phyloP scores from a whole-genome alignment of 2,888 invertebrate genomes.

The Rhamphomyia laevipes region DNA sequence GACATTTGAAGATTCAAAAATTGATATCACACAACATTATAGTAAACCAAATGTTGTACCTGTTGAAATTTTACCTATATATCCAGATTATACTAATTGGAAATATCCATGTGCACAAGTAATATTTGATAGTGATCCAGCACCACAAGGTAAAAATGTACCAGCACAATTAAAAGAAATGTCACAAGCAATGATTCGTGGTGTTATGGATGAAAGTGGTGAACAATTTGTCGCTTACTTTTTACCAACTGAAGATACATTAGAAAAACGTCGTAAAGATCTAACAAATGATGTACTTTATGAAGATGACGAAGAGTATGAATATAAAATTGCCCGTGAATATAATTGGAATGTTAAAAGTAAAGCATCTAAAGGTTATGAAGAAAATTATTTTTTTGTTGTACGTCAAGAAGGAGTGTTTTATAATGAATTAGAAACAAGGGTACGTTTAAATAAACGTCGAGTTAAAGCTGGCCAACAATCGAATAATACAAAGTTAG shows the following conservation, averaged over 20 bases:
- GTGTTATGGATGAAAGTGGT: conserved; percentile 98
- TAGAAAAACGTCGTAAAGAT: conserved; percentile 79
- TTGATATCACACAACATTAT: conserved; percentile 80
- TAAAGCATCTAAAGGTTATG: conserved; percentile 87
- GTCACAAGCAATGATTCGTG: conserved; percentile 99
- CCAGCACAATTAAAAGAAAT: conserved; percentile 90
- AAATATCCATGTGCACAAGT: conserved; percentile 97
- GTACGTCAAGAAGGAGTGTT: conserved; percentile 81
- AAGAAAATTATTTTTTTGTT: conserved; percentile 95
- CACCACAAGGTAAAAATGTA: conserved; percentile 75
- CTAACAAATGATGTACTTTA: conserved; percentile 63
- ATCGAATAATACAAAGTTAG: conserved; percentile 44
- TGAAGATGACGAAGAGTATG: conserved; percentile 84
- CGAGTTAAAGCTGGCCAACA: conserved; percentile 64
- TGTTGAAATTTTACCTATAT: conserved; percentile 76
- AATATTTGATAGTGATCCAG: conserved; percentile 97
- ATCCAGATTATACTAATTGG: conserved; percentile 96
- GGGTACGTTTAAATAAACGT: conserved; percentile 87
- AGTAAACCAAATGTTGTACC: conserved; percentile 92
- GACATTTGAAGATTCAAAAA: conserved; percentile 86
- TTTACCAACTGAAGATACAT: conserved; percentile 84
- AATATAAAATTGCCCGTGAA: conserved; percentile 94
- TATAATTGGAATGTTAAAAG: conserved; percentile 99
- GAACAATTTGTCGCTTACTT: conserved; percentile 99
- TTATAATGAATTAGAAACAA: conserved; percentile 91